Base-by-base conservation (phyloP, 2,888 invertebrate genomes). In the Hybos culiciformis region DNA sequence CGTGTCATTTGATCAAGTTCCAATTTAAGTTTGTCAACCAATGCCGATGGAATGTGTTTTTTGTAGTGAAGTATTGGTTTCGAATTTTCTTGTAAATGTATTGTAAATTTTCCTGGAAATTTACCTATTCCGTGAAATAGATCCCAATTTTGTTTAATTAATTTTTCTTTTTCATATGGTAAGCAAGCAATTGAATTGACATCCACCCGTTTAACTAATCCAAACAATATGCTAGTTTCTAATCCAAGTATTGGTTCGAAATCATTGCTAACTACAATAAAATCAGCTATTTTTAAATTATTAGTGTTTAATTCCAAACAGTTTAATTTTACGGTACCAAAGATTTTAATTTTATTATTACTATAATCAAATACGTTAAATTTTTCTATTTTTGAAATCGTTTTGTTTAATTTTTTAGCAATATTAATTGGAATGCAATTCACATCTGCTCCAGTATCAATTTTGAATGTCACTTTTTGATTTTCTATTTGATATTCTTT, bases 51-150 rank as follows among this genome's bases (percentile, higher is more conserved):
- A 14, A 50, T 39, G n/a, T 45, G 38, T 39, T 48, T 50, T 29
- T 34, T 48, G 37, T 48, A 50, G 15, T 46, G 50, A 14, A 48
- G 20, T 9, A 45, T 41, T 29, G 46, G 46, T 24, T 40, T 46
- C 11, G 49, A 42, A 32, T 46, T 45, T 33, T 49, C 49, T 33
- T 47, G 44, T 14, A 50, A 44, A 14, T 38, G 12, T 29, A 50
- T 50, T 32, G 24, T 39, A 31, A 45, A 46, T 24, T 23, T 38
- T 24, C 46, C 48, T n/a, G 48, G 45, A 38, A 48, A 39, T 32
- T 41, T 46, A 9, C 46, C 43, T 2, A 45, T 11, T 20, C 48
- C 44, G 8, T 32, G 5, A 32, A 45, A 45, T 4, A 42, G 32
- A 33, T 45, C 45, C n/a, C n/a, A 5, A 32, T 45, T 32, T 5